Base-by-base conservation (phyloP, 37 sponge, comb jelly and placozoan species). In the Amphimedon queenslandica region DNA sequence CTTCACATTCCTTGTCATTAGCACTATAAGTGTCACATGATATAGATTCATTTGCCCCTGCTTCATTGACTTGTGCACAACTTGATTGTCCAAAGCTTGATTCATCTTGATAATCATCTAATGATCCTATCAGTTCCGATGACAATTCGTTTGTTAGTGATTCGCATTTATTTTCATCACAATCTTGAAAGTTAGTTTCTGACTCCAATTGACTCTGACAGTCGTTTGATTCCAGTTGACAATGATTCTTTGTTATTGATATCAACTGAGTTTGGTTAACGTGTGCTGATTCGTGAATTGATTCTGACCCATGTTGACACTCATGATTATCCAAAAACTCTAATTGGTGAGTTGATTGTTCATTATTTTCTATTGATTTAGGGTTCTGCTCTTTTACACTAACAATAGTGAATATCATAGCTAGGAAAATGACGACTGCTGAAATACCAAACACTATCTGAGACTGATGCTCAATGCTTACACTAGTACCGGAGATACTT, bases 401-500 rank as follows among this genome's bases (percentile, higher is more conserved):
- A n/a, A 11, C 8, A n/a, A 60, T 11, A n/a, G 21, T 60, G 61
- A 11, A 11, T 11, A 53, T 4, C 30, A 65, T 4, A 32, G 73
- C 71, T 5, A 60, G 30, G 2, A 67, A 51, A 16, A 64, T 56
- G 18, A 80, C 8, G 8, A 64, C 67, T 1, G 34, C 11, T 4
- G 56, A 23, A 0, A 64, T 65, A 23, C 73, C 81, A 61, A 60
- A 80, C 55, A 80, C 73, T 0, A 79, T 40, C 28, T 60, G 61
- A n/a, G 61, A 13, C 28, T 60, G 27, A n/a, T 11, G 8, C 24
- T n/a, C 31, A 38, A 67, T 40, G 21, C 31, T 67, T 4, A 18
- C 5, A 32, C 10, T 18, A n/a, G 36, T 27, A 31, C n/a, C n/a
- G 6, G 31, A 67, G 21, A 40, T 37, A 35, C 4, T 24, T 0